phyloP scores from a whole-genome alignment of 2,797 vertebrate species.

The Crocodylus rhombifer region DNA sequence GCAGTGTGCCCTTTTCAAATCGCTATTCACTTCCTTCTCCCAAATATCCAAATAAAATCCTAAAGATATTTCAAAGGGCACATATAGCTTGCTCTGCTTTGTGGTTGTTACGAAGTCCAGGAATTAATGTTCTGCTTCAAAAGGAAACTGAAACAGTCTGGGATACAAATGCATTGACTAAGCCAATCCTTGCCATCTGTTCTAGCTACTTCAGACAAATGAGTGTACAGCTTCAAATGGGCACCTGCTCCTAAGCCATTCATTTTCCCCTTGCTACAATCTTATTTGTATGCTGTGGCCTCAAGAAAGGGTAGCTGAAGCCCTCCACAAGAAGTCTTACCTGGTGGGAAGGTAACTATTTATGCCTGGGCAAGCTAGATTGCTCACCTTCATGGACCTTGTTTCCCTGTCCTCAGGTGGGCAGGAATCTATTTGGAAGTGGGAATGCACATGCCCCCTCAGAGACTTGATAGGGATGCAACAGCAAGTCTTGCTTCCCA shows the following conservation, averaged over 20 bases:
- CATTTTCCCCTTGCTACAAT: background rate
- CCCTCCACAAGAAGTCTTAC: too few species aligned
- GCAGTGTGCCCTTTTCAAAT: background rate
- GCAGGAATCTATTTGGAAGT: background rate
- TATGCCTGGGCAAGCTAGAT: too few species aligned
- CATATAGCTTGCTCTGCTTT: background rate
- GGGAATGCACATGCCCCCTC: too few species aligned
- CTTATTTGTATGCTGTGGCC: rapidly evolving
- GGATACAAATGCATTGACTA: background rate
- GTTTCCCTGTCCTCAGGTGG: background rate
- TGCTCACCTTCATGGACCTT: too few species aligned
- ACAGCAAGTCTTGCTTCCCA: background rate
- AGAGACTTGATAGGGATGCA: too few species aligned
- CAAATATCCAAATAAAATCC: background rate
- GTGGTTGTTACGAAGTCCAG: background rate
- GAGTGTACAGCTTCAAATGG: background rate
- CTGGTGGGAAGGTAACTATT: too few species aligned
- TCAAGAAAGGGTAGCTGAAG: background rate
- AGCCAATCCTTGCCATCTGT: background rate
- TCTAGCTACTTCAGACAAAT: background rate
- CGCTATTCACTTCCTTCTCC: background rate
- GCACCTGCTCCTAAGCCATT: background rate
- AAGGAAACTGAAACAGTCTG: background rate
- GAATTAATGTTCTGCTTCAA: background rate
- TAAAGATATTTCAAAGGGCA: background rate